Evolutionary conservation across 2,797 vertebrate genomes (phyloP), one percentile per base, ranked within the genome.

Genomic region (Nyctalus aviator): DNA sequence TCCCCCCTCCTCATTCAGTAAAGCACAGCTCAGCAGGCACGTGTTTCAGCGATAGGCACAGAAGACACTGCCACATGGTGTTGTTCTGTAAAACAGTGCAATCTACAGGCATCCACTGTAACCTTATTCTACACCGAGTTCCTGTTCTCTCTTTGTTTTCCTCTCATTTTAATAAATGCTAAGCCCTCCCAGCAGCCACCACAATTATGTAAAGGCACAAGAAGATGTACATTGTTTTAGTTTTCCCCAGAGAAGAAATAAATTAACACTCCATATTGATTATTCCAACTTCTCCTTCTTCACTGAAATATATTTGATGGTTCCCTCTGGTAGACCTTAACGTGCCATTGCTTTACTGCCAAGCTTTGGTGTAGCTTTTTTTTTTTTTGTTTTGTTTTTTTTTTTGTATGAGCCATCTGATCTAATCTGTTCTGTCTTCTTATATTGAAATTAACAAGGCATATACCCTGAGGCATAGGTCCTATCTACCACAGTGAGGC

Each of bases 371-470:
- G 30, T 64, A 92, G 57, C 94, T 97, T 97, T 97, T 97, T 94
- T 81, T 76, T 97, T 97, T 96, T 89, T 97, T 97, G 97, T 97
- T 94, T 81, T 76, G 97, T 97, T 96, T 89, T 72, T 96, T 97
- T 97, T 96, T 90, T 77, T 96, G 27, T 62, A 30, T 72, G 94
- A 97, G 94, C 62, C 78, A 93, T 97, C 92, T 96, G 94, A 97
- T 97, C 95, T 98, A 97, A 98, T 97, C 95, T 84, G 20, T 96
- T 98, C 97, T 98, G 97, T 98, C 94, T 83, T 97, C 84, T 97
- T 97, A 95, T 96, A 97, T 92, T 98, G 98, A 98, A 98, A 98
- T 98, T 98, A 98, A 98, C 97, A 98, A 98, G 91, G 90, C 96
- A 72, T 97, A 92, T 93, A 98, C 97, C 98, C 98, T 76, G 96